phyloP scores from a whole-genome alignment of 2,888 invertebrate genomes.

The Trissolcus japonicus region DNA sequence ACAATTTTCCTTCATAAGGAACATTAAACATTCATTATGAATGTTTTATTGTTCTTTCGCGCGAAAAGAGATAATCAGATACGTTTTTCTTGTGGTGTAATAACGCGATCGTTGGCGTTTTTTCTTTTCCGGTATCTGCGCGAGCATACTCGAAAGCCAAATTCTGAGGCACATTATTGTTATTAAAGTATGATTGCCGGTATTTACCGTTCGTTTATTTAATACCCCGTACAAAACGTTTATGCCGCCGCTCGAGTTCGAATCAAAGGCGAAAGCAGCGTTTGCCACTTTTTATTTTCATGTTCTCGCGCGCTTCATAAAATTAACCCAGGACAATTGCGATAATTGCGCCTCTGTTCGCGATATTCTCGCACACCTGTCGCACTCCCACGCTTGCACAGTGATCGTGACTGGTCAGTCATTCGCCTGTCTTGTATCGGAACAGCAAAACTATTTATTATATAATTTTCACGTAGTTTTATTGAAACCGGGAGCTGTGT shows the following conservation, averaged over 20 bases:
- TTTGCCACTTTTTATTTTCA: slow-evolving; percentile 8
- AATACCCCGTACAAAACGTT: slow-evolving; percentile 38
- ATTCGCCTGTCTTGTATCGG: slow-evolving; percentile 26
- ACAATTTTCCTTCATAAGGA: no score
- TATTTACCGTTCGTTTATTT: slow-evolving; percentile 27
- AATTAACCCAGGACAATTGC: slow-evolving; percentile 41
- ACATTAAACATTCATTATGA: no score
- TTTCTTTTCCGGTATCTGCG: slow-evolving; percentile 24
- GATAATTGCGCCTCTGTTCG: slow-evolving; percentile 21
- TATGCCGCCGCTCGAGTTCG: slow-evolving; percentile 29
- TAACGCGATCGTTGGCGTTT: slow-evolving; percentile 2
- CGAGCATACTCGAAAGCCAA: slow-evolving; percentile 17
- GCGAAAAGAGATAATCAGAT: no score
- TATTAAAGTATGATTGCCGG: slow-evolving; percentile 41
- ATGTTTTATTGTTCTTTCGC: no score
- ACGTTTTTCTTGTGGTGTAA: no score
- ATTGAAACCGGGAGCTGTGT: slow-evolving; percentile 7
- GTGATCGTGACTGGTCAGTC: slow-evolving; percentile 49
- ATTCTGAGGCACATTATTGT: slow-evolving; percentile 24
- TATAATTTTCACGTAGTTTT: slow-evolving; percentile 35
- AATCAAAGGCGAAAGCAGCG: slow-evolving; percentile 33
- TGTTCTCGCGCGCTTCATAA: slow-evolving; percentile 13
- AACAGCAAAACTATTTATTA: slow-evolving; percentile 42
- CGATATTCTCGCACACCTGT: slow-evolving; percentile 47
- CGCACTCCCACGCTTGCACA: slow-evolving; percentile 47